phyloP scores from a whole-genome alignment of 2,888 invertebrate genomes.

The Gymnoscelis rufifasciata region DNA sequence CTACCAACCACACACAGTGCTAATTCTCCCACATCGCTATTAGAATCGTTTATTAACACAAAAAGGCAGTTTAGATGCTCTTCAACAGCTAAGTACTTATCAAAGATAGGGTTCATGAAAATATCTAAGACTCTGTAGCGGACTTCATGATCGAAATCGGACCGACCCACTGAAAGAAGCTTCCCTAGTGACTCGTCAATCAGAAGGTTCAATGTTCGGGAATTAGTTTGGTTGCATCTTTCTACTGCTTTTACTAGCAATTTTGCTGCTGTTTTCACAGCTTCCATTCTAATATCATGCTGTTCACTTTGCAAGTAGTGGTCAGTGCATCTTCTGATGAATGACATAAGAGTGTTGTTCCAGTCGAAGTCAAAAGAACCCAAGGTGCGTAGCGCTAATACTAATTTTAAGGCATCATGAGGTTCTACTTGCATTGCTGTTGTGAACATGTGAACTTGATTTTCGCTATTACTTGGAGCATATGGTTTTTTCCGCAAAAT shows the following conservation, averaged over 20 bases:
- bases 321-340: slow-evolving; percentile 95
- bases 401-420: slow-evolving; percentile 90
- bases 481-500: slow-evolving; percentile 93
- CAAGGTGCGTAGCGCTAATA: slow-evolving; percentile 94
- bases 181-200: slow-evolving; percentile 96
- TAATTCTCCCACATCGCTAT: slow-evolving; percentile 95
- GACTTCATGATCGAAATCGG: slow-evolving; percentile 96
- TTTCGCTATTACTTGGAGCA: slow-evolving; percentile 78
- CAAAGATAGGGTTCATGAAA: slow-evolving; percentile 91
- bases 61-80: slow-evolving; percentile 96
- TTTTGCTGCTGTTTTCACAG: slow-evolving; percentile 95
- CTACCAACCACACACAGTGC: slow-evolving; percentile 95
- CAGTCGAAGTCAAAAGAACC: slow-evolving; percentile 96
- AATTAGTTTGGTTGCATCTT: slow-evolving; percentile 81
- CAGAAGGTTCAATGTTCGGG: slow-evolving; percentile 90
- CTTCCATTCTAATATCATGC: slow-evolving; percentile 92
- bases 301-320: slow-evolving; percentile 93
- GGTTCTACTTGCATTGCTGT: slow-evolving; percentile 73
- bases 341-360: slow-evolving; percentile 91
- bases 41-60: slow-evolving; percentile 97
- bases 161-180: slow-evolving; percentile 94
- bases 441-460: slow-evolving; percentile 62
- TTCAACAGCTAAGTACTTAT: slow-evolving; percentile 95
- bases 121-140: slow-evolving; percentile 94
- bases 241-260: slow-evolving; percentile 91